Base-by-base conservation (phyloP, 2,888 invertebrate species). In the Latrodectus hesperus region DNA sequence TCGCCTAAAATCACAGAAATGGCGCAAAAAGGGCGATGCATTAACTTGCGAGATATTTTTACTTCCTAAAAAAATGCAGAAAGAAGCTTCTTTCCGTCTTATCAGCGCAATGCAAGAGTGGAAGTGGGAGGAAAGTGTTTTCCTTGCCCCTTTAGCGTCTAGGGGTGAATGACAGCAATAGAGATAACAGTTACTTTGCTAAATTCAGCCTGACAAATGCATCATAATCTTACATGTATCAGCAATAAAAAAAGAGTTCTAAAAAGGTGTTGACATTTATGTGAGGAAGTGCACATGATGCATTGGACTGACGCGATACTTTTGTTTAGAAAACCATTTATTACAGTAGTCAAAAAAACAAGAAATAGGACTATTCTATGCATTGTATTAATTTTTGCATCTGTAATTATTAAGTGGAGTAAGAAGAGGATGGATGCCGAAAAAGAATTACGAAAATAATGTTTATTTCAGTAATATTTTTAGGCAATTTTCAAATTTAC, bases 41-140 rank as follows among this genome's bases (percentile, higher is more conserved):
- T 60, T 84, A 84, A 72, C 49, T 74, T 51, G 64, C 9, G 38
- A 52, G 38, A 77, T 65, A 77, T 72, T 72, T 65, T 65, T 65
- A 72, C 73, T 52, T 53, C 22, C 60, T 26, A 64, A 78, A 71
- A 80, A 78, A 38, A 53, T 53, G 49, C 49, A 17, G 49, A 68
- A 84, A 55, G 55, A 26, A 17, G 68, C 52, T 53, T 14, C 64
- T 77, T 53, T 71, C 38, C 38, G 17, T 67, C 73, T 84, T 84
- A 84, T 84, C 84, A 84, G 73, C 68, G 9, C 53, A n/a, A 10
- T 74, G 60, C 68, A 84, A 84, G 84, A 55, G 72, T 65, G 70
- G 70, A 70, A 77, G 65, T 12, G 22, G 76, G 16, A 72, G 55
- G 67, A 38, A 9, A 67, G 78, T 72, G 65, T 84, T 53, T 14